Evolutionary conservation across 2,888 invertebrate species (phyloP).

Genomic region (Copidosoma aretas): DNA sequence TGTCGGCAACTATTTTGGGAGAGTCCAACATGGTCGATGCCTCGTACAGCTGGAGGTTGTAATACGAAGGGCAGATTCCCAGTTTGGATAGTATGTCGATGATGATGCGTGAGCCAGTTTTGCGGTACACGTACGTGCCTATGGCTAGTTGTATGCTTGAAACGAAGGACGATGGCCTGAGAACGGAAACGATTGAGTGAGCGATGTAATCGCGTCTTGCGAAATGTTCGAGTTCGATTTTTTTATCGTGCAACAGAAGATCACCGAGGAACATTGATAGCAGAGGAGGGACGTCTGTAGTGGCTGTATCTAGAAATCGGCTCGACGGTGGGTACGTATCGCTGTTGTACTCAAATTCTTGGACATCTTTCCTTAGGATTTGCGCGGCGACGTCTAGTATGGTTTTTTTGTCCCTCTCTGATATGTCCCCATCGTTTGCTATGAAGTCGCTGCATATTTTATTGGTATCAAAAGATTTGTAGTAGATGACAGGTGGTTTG

Average conservation of each 20-base stretch:
- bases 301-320: not conserved
- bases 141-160: slow-evolving; percentile 32
- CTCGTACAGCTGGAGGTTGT: slow-evolving; percentile 31
- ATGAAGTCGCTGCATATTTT: not conserved
- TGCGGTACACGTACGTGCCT: slow-evolving; percentile 31
- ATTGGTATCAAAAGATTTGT: not conserved
- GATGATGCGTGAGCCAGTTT: slow-evolving; percentile 30
- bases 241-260: not conserved
- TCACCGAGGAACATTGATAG: not conserved
- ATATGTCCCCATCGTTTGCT: not conserved
- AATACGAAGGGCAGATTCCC: slow-evolving; percentile 30
- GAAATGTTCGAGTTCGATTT: not conserved
- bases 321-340: not conserved
- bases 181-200: slow-evolving; percentile 19
- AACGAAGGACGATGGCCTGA: slow-evolving; percentile 31
- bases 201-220: not conserved
- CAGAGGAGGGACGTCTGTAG: not conserved
- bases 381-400: not conserved
- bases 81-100: slow-evolving; percentile 29
- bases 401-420: not conserved
- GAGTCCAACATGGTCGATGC: slow-evolving; percentile 10
- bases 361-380: not conserved
- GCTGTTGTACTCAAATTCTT: not conserved
- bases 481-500: not conserved
- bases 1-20: not conserved